A percentile compares a stretch with the other conserved stretches of the same genome.
Evolutionary conservation across 2,113 vertebrate species (phyloP).

Genomic region (Vidua chalybeata): DNA sequence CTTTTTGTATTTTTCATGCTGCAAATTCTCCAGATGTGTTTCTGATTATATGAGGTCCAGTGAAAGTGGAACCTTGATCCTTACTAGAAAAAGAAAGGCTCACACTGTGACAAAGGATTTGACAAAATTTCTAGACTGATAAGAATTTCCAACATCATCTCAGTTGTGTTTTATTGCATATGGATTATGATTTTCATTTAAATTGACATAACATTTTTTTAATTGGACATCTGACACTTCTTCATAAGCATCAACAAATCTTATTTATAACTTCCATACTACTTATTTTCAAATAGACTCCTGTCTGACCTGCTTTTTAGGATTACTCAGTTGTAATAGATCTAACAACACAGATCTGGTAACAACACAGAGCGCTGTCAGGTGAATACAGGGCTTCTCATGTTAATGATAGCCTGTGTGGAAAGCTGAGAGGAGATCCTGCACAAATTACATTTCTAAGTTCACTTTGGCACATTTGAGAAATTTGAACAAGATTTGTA

Average conservation of each 20-base stretch:
- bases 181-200: neutral
- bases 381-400: neutral
- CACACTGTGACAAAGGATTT: neutral
- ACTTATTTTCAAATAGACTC: neutral
- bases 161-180: neutral
- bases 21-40: neutral
- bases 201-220: neutral
- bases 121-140: neutral
- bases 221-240: neutral
- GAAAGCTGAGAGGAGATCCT: neutral
- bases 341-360: neutral
- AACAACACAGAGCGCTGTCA: neutral
- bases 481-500: neutral
- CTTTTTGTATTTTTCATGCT: accelerated
- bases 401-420: neutral
- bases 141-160: neutral
- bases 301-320: neutral
- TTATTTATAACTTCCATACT: neutral
- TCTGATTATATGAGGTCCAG: neutral
- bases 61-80: neutral
- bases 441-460: neutral
- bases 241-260: neutral
- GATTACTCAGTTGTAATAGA: neutral
- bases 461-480: neutral
- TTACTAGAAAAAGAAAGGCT: neutral